Conservation (phyloP, 2,797 vertebrate species). For the Xenentodon cancila region DNA sequence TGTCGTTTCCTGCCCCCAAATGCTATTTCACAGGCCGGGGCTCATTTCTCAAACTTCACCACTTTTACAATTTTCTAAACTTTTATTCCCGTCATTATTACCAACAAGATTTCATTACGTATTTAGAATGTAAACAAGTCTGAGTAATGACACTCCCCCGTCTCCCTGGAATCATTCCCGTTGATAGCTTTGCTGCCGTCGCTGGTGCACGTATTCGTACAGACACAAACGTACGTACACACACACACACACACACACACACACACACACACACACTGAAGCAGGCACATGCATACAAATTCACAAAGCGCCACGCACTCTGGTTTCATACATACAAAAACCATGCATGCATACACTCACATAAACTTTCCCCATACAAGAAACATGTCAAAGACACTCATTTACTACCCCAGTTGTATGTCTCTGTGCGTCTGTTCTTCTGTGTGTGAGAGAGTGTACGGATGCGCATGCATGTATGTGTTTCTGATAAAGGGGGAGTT, state of each 20-base stretch:
- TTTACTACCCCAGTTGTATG: slow-evolving; percentile 79
- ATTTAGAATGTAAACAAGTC: slow-evolving; percentile 99
- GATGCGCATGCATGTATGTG: slow-evolving; percentile 48
- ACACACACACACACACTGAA: slow-evolving; percentile 6
- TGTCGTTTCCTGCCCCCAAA: slow-evolving; percentile 99
- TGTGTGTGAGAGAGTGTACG: slow-evolving; percentile 23
- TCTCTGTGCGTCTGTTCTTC: slow-evolving; percentile 32
- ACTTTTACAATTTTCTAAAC: slow-evolving; percentile 99
- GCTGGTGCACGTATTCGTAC: slow-evolving; percentile 34
- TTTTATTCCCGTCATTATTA: slow-evolving; percentile 99
- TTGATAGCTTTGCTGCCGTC: slow-evolving; percentile 72
- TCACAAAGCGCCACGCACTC: slow-evolving; percentile 27
- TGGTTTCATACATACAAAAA: slow-evolving; percentile 26
- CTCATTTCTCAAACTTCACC: slow-evolving; percentile 99
- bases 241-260: neutral
- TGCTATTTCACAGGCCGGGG: slow-evolving; percentile 98
- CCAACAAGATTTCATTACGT: slow-evolving; percentile 99
- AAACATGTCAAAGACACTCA: slow-evolving; percentile 90
- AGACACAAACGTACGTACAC: slow-evolving; percentile 38
- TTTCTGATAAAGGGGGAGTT: slow-evolving; percentile 62
- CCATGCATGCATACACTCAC: slow-evolving; percentile 69
- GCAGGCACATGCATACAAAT: slow-evolving; percentile 14
- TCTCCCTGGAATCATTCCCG: slow-evolving; percentile 73
- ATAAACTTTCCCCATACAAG: slow-evolving; percentile 80
- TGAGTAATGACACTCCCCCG: slow-evolving; percentile 92